Base-by-base conservation (phyloP, 2,797 vertebrate genomes). In the Momotus momota region DNA sequence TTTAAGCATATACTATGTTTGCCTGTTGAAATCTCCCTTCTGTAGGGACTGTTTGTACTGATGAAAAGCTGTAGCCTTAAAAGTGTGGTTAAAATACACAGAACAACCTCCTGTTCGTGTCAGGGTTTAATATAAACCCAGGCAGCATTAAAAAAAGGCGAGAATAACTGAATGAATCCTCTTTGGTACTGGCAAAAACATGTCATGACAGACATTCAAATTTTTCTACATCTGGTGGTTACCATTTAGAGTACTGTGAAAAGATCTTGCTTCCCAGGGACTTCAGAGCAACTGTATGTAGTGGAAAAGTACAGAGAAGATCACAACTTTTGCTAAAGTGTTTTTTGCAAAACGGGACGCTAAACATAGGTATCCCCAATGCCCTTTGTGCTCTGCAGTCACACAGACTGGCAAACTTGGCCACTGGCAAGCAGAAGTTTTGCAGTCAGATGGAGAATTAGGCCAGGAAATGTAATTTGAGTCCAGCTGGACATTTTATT, bases 331-430 rank as follows among this genome's bases (percentile, higher is more conserved):
- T 73, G 57, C 27, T 54, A 33, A 77, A 23, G 9, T 14, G 4
- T 26, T 14, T 55, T 82, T 85, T 46, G 48, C 48, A 74, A 78
- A 90, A 61, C 0, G 2, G 27, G 20, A 11, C 25, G 70, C 41
- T 27, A 55, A 80, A 54, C 2, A 5, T 35, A 12, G 27, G 61
- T 64, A 38, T 52, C 51, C 52, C n/a, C 4, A 3, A 2, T 10
- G 26, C 17, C 19, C 38, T 80, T 49, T 61, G 43, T 25, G 67
- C 48, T 95, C 60, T 80, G 61, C 14, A 1, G 18, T 75, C 43
- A 11, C 5, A 1, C 0, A 2, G 35, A 7, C 38, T 41, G 55
- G 57, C 1, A 4, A 35, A 40, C 26, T 74, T 46, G 67, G 61
- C 69, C 78, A 9, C 61, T 80, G 86, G 75, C 67, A 40, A 57